Evolutionary conservation across 2,113 vertebrate genomes (phyloP).

Genomic region (Xenus cinereus): DNA sequence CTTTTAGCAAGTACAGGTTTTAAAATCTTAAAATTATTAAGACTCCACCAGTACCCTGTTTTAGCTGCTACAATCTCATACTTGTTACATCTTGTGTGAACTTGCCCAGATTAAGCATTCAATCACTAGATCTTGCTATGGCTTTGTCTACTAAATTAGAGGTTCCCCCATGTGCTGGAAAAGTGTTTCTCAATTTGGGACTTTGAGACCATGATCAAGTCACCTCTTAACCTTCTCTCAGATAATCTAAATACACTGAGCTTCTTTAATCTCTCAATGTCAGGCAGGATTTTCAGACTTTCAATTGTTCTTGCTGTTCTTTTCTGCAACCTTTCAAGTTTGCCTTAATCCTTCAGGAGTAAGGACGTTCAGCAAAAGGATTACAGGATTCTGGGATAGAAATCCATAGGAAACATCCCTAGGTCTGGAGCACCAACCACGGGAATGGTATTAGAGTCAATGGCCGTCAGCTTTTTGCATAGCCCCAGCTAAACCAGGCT

Average conservation of each 20-base stretch:
- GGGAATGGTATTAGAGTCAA: neutral
- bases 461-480: neutral
- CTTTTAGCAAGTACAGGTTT: neutral
- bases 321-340: neutral
- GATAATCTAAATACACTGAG: constrained; percentile 11
- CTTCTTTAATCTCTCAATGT: constrained; percentile 26
- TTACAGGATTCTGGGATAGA: neutral
- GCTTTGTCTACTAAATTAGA: neutral
- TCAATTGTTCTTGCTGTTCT: constrained; percentile 20
- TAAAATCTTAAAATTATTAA: neutral
- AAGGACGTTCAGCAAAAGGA: neutral
- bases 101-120: neutral
- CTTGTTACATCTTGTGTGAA: neutral
- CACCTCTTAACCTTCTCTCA: constrained; percentile 36
- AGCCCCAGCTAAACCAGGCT: neutral
- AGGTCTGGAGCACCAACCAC: neutral
- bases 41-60: neutral
- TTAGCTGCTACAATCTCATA: neutral
- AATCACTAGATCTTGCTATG: neutral
- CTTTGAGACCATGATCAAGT: neutral
- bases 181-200: neutral
- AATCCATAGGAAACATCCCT: neutral
- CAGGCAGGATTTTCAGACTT: constrained; percentile 40
- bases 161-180: neutral
- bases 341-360: neutral